Conservation (phyloP, 2,888 invertebrate genomes). For the Diloba caeruleocephala region DNA sequence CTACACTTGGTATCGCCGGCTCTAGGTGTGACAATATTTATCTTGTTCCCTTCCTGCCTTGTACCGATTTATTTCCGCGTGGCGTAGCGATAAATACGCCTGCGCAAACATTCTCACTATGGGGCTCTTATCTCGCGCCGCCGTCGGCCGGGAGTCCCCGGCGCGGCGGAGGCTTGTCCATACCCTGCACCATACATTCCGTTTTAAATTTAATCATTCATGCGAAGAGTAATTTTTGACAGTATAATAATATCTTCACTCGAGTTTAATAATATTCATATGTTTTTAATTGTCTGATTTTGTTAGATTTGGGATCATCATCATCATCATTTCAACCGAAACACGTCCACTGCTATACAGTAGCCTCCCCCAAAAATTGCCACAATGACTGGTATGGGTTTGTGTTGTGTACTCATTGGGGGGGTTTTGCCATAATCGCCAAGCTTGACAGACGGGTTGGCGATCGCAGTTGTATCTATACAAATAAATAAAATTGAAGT, state of each 20-base stretch:
- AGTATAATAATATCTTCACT: slow-evolving; percentile 28
- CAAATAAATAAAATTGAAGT: too few species aligned
- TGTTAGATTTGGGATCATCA: too few species aligned
- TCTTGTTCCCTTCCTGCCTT: slow-evolving; percentile 84
- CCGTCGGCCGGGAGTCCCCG: slow-evolving; percentile 75
- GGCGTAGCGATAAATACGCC: slow-evolving; percentile 76
- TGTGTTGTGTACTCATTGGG: too few species aligned
- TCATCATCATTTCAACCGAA: too few species aligned
- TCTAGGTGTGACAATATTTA: slow-evolving; percentile 77
- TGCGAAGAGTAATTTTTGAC: slow-evolving; percentile 34
- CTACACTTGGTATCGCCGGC: slow-evolving; percentile 21
- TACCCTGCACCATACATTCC: slow-evolving; percentile 43
- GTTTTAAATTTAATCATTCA: slow-evolving; percentile 15
- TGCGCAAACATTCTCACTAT: slow-evolving; percentile 78
- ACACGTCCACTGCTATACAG: too few species aligned
- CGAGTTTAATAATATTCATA: too few species aligned
- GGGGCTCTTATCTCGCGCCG: slow-evolving; percentile 76
- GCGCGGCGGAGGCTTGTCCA: slow-evolving; percentile 20
- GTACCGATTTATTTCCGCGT: slow-evolving; percentile 85
- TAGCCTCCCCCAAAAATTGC: too few species aligned
- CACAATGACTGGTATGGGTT: too few species aligned
- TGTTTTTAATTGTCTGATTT: too few species aligned
- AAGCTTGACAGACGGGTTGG: too few species aligned
- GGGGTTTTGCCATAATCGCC: too few species aligned
- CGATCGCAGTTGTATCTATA: too few species aligned